A percentile compares a stretch with the other conserved stretches of the same genome.
These are phyloP conservation scores for Phyllostomus discolor DNA, from an alignment of 2,113 vertebrate genomes.

Conservation along the genomic window DNA sequence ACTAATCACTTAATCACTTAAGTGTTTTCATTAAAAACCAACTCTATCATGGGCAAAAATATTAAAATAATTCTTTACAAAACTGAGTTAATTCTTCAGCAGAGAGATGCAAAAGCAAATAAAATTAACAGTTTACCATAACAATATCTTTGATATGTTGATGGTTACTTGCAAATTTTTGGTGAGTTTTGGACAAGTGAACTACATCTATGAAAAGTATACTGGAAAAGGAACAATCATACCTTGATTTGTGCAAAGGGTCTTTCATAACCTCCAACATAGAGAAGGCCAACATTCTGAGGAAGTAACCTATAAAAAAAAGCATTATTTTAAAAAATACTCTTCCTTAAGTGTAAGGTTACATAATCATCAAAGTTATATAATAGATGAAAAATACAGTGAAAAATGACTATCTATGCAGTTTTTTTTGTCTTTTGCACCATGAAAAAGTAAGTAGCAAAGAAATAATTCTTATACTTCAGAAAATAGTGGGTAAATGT, in stretches of 20 bases:
- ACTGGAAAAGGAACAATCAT: constrained; percentile 70
- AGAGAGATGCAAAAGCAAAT: constrained; percentile 16
- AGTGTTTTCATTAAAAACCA: constrained; percentile 18
- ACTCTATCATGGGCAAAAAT: background rate
- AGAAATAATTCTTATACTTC: constrained; percentile 36
- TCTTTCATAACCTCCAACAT: constrained; percentile 94
- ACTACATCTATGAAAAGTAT: constrained; percentile 6
- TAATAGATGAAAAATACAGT: background rate
- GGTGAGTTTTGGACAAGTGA: background rate
- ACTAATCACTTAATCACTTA: constrained; percentile 11
- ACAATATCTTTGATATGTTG: background rate
- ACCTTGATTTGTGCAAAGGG: constrained; percentile 99
- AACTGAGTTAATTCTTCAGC: background rate
- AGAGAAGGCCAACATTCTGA: constrained; percentile 94
- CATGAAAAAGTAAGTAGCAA: background rate
- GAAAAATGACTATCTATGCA: background rate
- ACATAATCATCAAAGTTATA: constrained; percentile 3
- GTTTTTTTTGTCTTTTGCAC: constrained; percentile 16
- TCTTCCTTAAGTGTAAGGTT: constrained; percentile 1
- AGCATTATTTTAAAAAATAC: constrained; percentile 72
- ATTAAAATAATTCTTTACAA: constrained; percentile 25
- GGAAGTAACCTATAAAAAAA: constrained; percentile 88
- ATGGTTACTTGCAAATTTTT: background rate
- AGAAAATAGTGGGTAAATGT: constrained; percentile 22
- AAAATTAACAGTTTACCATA: constrained; percentile 17